Evolutionary conservation across 2,888 invertebrate species (phyloP), one percentile per base, ranked within the genome.

Genomic region (Apamea epomidion): DNA sequence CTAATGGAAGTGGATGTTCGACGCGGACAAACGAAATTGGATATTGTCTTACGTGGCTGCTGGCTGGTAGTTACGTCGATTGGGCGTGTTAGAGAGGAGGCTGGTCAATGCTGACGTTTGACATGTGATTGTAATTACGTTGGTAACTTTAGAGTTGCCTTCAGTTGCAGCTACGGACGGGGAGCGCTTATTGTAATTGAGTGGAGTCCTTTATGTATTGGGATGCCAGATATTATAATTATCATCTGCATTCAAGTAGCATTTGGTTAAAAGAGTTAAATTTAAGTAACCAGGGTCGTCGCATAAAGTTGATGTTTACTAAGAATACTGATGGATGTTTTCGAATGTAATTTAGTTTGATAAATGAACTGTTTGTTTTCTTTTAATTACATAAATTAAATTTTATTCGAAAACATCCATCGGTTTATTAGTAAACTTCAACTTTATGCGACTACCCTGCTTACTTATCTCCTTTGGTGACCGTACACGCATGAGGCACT

Each of bases 1-100:
- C 94, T 97, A 96, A 96, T 97, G 96, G 95, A 94, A 94, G 92
- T 92, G 93, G 92, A 90, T 90, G 87, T 86, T 88, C 81, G 90
- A 92, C 92, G 93, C 92, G 91, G 90, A 80, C 86, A 91, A 90
- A 91, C 88, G 89, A 92, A 95, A 95, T 94, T 95, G 92, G 94
- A 93, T 94, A 93, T 92, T 92, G 94, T 93, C 93, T 94, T 93
- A 91, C 91, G 90, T 91, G 92, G 91, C 87, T 88, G 73, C 7
- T 42, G 42, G 29, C 4, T 76, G 87, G 83, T 88, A 89, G 91
- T 90, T 87, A 91, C 87, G 91, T 91, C 92, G 92, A 93, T 93
- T 91, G 90, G 89, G 62, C 77, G 84, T 85, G 88, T 91, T 92
- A 92, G 81, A 87, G 83, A 88, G 89, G 88, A 89, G 90, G 88